Evolutionary conservation across 1,140 invertebrate species (phyloP), one percentile per base, ranked within the genome.

Genomic region (Hypsibius dujardini): DNA sequence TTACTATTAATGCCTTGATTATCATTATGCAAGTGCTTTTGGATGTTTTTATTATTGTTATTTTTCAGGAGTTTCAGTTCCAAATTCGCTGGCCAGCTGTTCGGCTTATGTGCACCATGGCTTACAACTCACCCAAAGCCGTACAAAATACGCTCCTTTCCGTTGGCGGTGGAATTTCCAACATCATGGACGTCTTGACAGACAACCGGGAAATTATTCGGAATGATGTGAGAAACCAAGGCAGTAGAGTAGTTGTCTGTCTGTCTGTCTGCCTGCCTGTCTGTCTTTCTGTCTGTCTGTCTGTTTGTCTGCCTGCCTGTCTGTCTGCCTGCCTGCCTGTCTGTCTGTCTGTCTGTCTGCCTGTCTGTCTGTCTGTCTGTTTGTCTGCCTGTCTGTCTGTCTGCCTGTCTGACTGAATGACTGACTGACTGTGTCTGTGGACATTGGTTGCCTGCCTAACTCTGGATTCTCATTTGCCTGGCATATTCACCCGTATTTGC

Each of bases 141-240:
- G 86, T 98, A 47, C 95, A 99, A 82, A 93, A 98, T 79, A 88
- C 90, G 45, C 87, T 99, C 70, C 82, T 98, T 70, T 85, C 91
- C 1, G 92, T 90, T 80, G 94, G 94, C 0, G 92, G 93, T 88
- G 95, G 92, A n/a, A 88, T 98, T 0, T 95, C 93, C 1, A 93
- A 93, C 82, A 81, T 99, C 73, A 96, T 98, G 88, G 95, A 99
- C 81, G 81, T 98, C 2, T 81, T 99, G 14, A 85, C 86, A 46
- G 95, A 98, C 75, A 90, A 86, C 72, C 84, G 94, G 77, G 95
- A 99, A 85, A 89, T 98, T 2, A 90, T 99, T 59, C 82, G 95
- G 73, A 99, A 98, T 81, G 92, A 97, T 82, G 90, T 86, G 70
- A 46, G 42, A 47, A 47, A 15, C 70, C 71, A 74, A 28, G 28